phyloP scores from a whole-genome alignment of 2,888 invertebrate genomes.

The Nyleta sp. region DNA sequence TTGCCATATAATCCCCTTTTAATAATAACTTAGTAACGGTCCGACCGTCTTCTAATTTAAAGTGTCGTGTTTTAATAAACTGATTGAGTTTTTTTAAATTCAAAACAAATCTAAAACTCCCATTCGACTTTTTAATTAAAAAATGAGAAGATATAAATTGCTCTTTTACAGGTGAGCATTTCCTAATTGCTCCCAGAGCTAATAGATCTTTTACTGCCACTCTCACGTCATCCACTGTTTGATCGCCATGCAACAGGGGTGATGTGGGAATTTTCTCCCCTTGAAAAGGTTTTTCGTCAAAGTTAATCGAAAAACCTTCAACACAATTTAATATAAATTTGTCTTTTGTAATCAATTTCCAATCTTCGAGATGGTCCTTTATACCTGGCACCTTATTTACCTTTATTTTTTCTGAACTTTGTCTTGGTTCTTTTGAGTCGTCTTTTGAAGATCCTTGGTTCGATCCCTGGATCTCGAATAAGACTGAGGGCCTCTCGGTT shows the following conservation, averaged over 20 bases:
- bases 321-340: constrained; percentile 10
- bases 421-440: background rate
- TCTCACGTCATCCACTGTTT: background rate
- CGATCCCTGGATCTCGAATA: background rate
- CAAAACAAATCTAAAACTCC: constrained; percentile 47
- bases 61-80: constrained; percentile 43
- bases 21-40: constrained; percentile 39
- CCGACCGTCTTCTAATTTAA: constrained; percentile 57
- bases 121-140: constrained; percentile 44
- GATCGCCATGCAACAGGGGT: background rate
- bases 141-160: constrained; percentile 39
- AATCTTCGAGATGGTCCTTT: background rate
- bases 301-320: background rate
- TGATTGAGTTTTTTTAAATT: constrained; percentile 54
- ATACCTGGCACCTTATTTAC: background rate
- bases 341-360: background rate
- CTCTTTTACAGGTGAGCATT: background rate
- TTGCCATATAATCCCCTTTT: constrained; percentile 44
- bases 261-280: background rate
- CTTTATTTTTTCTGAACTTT: background rate
- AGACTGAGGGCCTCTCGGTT: constrained; percentile 1
- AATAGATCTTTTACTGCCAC: background rate
- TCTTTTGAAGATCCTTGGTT: background rate
- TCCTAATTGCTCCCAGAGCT: background rate
- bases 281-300: background rate